A percentile compares a stretch with the other conserved stretches of the same genome.
Conservation (phyloP, 1,140 invertebrate genomes). For the Ectropis grisescens region DNA sequence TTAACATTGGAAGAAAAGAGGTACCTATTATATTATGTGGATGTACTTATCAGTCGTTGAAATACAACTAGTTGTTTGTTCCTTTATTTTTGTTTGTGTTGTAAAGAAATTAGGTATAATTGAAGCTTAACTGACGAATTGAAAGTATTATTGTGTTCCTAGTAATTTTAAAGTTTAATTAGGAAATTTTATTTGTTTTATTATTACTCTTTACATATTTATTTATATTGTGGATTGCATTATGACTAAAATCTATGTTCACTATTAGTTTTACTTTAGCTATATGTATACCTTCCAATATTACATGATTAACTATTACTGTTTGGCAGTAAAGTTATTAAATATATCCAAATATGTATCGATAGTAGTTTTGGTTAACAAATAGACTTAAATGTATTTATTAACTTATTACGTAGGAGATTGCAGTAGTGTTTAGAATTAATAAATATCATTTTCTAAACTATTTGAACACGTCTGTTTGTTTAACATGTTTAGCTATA, state of each 20-base stretch:
- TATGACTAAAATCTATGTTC: constrained; percentile 36
- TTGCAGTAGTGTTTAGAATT: constrained; percentile 53
- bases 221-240: constrained; percentile 39
- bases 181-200: constrained; percentile 26
- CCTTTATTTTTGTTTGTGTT: constrained; percentile 30
- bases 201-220: constrained; percentile 36
- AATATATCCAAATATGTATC: constrained; percentile 40
- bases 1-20: constrained; percentile 62
- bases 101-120: constrained; percentile 32
- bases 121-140: constrained; percentile 5
- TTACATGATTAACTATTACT: constrained; percentile 28
- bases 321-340: constrained; percentile 36
- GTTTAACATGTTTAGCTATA: constrained; percentile 69
- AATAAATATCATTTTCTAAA: constrained; percentile 67
- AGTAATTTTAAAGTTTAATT: constrained; percentile 21
- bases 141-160: constrained; percentile 29
- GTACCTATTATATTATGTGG: constrained; percentile 59
- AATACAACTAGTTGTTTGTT: constrained; percentile 43
- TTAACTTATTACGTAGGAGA: constrained; percentile 55
- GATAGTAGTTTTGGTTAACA: constrained; percentile 53
- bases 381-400: constrained; percentile 63
- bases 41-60: constrained; percentile 58
- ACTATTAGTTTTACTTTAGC: constrained; percentile 46
- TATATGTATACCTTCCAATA: constrained; percentile 17
- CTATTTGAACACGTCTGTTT: constrained; percentile 65